phyloP scores from a whole-genome alignment of 2,113 vertebrate species.

The Megatriorchis doriae region DNA sequence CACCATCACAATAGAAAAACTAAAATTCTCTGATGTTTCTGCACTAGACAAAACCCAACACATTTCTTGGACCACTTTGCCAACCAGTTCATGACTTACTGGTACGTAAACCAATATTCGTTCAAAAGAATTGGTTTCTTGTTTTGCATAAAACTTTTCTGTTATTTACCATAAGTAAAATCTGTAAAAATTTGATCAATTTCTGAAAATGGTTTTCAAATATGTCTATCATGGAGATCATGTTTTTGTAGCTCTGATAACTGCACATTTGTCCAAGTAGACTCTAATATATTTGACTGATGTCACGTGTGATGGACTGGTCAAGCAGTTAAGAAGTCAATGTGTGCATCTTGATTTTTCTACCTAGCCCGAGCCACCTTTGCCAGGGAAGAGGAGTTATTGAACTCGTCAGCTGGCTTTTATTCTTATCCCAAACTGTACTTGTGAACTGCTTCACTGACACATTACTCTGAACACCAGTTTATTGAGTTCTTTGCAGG shows the following conservation, averaged over 20 bases:
- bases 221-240: rapidly evolving
- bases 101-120: background rate
- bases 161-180: background rate
- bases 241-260: background rate
- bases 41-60: background rate
- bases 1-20: background rate
- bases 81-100: background rate
- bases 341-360: background rate
- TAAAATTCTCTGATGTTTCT: background rate
- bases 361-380: rapidly evolving
- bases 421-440: background rate
- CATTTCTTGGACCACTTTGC: background rate
- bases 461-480: background rate
- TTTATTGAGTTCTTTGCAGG: background rate
- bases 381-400: background rate
- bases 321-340: background rate
- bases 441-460: background rate
- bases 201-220: background rate
- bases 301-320: background rate
- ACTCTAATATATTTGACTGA: background rate
- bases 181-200: background rate
- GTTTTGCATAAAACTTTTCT: background rate
- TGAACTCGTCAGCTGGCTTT: background rate
- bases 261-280: background rate
- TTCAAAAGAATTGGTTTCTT: background rate